phyloP scores from a whole-genome alignment of 2,113 vertebrate species.

The Orcinus orca region DNA sequence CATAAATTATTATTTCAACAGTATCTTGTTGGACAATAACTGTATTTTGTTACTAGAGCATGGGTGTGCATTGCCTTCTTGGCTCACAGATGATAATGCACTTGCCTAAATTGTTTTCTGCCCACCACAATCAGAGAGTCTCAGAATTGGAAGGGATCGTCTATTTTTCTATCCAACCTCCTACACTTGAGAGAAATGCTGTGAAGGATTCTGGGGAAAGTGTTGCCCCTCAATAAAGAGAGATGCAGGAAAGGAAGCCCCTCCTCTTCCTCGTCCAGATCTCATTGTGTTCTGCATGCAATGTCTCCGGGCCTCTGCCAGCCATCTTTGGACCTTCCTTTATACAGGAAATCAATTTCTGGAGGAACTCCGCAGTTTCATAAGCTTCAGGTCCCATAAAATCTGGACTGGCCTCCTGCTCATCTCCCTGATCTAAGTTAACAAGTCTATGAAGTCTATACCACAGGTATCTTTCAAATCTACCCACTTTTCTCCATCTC shows the following conservation, averaged over 20 bases:
- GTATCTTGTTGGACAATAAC: neutral
- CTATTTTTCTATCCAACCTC: neutral
- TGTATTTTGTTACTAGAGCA: neutral
- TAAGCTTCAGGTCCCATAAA: neutral
- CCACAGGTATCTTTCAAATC: neutral
- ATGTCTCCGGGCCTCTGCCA: neutral
- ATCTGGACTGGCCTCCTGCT: neutral
- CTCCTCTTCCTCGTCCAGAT: neutral
- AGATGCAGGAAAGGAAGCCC: neutral
- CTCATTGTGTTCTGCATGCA: neutral
- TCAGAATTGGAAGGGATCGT: neutral
- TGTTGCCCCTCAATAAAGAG: neutral
- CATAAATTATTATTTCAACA: constrained; percentile 2
- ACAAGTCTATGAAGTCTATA: neutral
- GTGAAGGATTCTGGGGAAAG: neutral
- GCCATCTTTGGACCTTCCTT: neutral
- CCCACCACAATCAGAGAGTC: neutral
- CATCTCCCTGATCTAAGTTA: neutral
- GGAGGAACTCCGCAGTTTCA: neutral
- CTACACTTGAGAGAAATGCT: neutral
- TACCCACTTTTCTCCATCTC: neutral
- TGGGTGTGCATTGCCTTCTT: neutral
- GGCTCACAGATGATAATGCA: neutral
- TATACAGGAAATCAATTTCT: neutral
- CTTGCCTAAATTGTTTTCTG: constrained; percentile 3